phyloP scores from a whole-genome alignment of 2,113 vertebrate genomes.

The Nipponia nippon region DNA sequence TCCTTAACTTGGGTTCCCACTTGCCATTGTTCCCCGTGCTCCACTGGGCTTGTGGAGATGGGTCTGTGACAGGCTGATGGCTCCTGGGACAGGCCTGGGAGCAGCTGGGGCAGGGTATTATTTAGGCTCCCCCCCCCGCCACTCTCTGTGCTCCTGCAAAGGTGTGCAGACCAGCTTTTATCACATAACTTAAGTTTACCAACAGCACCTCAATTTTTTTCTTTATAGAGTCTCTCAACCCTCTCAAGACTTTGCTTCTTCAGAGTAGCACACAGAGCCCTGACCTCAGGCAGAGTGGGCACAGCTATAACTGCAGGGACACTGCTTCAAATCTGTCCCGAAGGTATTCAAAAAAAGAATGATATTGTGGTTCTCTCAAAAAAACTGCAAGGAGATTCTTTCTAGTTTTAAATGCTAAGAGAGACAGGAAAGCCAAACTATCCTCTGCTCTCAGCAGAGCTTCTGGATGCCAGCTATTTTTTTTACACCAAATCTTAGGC shows the following conservation, averaged over 20 bases:
- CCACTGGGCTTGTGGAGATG: neutral
- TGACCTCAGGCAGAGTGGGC: neutral
- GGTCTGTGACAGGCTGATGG: neutral
- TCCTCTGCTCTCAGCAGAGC: neutral
- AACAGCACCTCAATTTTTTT: neutral
- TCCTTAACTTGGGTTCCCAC: neutral
- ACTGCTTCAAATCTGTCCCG: neutral
- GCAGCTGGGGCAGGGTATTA: neutral
- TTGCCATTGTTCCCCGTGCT: neutral
- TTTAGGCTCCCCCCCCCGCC: neutral
- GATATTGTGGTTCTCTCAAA: neutral
- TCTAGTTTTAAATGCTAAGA: neutral
- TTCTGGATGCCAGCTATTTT: neutral
- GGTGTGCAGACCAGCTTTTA: neutral
- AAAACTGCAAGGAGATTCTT: neutral
- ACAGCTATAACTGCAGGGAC: neutral
- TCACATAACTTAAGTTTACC: neutral
- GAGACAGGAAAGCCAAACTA: neutral
- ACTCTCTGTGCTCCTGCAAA: neutral
- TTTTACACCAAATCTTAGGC: neutral
- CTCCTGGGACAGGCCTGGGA: neutral
- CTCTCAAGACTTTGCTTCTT: neutral
- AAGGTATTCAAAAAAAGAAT: neutral
- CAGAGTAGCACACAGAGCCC: neutral
- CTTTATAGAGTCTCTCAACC: neutral